phyloP scores from a whole-genome alignment of 2,113 vertebrate genomes.

The Lipotes vexillifer region DNA sequence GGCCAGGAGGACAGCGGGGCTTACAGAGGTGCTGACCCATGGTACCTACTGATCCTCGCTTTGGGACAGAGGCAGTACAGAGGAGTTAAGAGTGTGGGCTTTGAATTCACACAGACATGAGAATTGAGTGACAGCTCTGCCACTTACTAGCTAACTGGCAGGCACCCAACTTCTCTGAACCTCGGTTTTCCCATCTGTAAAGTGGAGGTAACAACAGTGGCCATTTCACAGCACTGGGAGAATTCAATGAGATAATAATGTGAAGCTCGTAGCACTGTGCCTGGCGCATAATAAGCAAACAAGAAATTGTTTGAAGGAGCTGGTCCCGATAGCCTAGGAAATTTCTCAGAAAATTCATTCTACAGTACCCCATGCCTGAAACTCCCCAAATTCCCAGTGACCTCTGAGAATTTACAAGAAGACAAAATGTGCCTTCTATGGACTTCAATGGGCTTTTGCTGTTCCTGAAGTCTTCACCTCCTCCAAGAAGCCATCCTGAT shows the following conservation, averaged over 20 bases:
- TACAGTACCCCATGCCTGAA: not conserved
- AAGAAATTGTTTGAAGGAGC: not conserved
- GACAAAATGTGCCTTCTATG: not conserved
- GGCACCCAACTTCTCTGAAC: not conserved
- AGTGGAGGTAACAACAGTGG: not conserved
- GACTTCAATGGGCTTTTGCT: not conserved
- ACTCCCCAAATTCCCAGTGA: not conserved
- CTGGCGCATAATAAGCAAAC: not conserved
- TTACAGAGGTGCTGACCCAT: not conserved
- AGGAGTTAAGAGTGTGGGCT: not conserved
- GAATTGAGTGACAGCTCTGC: not conserved
- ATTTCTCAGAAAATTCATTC: not conserved
- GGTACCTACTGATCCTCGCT: not conserved
- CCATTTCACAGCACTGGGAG: not conserved
- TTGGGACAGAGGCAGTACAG: too few species aligned
- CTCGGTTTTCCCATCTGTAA: not conserved
- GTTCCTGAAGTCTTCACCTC: not conserved
- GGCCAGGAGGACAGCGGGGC: not conserved
- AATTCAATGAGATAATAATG: not conserved
- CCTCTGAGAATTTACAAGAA: not conserved
- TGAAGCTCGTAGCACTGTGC: not conserved
- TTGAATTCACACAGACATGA: not conserved
- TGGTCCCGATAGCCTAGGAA: not conserved
- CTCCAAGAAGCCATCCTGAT: not conserved
- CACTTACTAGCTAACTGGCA: not conserved